A percentile compares a stretch with the other conserved stretches of the same genome.
These are phyloP conservation scores for Meles meles DNA, from an alignment of 2,113 vertebrate genomes.

Conservation along the genomic window DNA sequence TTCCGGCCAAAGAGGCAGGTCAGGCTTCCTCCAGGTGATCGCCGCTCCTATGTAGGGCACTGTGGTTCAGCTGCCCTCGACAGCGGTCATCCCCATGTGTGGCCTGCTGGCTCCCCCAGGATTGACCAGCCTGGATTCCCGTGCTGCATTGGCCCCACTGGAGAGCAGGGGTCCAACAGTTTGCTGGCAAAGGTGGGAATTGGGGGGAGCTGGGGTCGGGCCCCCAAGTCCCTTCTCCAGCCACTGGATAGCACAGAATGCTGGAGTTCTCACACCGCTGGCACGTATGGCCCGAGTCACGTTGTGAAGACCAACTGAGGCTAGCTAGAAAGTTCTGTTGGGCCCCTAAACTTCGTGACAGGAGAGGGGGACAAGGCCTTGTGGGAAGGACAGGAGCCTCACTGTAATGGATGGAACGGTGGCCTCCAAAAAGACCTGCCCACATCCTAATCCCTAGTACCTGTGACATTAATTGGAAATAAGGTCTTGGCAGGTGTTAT, in stretches of 20 bases:
- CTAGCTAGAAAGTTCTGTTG: neutral
- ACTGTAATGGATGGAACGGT: neutral
- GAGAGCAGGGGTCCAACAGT: rapidly evolving
- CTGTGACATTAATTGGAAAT: neutral
- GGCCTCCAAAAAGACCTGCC: too few species aligned
- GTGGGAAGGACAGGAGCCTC: too few species aligned
- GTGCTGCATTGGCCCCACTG: rapidly evolving
- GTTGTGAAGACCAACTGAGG: neutral
- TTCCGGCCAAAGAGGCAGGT: neutral
- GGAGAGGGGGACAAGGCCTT: neutral
- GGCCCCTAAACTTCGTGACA: neutral
- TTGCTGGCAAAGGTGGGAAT: neutral
- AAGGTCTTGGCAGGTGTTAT: neutral
- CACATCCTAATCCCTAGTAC: neutral
- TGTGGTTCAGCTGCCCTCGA: neutral
- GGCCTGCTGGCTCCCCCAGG: neutral
- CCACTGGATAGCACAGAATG: neutral
- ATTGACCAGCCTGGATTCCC: neutral
- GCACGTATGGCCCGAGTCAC: rapidly evolving
- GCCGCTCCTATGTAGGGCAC: neutral
- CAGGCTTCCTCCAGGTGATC: neutral
- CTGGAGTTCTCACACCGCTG: rapidly evolving
- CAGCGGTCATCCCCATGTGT: rapidly evolving
- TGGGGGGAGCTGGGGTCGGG: neutral
- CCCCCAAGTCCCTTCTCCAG: neutral